Evolutionary conservation across 2,888 invertebrate genomes (phyloP).

Genomic region (Epistrophe grossulariae): DNA sequence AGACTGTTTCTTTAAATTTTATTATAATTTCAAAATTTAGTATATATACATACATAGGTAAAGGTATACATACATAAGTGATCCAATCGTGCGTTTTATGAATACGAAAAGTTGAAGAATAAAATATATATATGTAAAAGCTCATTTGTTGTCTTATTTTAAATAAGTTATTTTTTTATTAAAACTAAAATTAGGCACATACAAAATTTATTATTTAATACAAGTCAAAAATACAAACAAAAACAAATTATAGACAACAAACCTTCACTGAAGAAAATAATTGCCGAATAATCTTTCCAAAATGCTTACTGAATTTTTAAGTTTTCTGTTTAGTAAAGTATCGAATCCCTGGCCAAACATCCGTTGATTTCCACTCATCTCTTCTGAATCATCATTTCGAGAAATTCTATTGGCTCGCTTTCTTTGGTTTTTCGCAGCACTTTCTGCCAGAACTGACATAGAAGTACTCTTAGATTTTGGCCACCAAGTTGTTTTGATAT

Average conservation of each 20-base stretch:
- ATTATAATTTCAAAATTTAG: no score
- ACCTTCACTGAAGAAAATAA: slow-evolving; percentile 48
- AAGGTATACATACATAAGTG: no score
- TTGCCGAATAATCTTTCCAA: slow-evolving; percentile 57
- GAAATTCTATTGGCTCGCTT: slow-evolving; percentile 26
- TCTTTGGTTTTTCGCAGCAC: slow-evolving; percentile 6
- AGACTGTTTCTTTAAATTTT: no score
- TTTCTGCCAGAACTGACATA: background rate
- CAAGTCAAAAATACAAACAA: background rate
- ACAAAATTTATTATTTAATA: background rate
- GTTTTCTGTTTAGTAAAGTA: slow-evolving; percentile 24
- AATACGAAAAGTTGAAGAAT: no score
- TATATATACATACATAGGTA: no score
- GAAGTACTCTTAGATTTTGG: slow-evolving; percentile 23
- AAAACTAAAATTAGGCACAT: background rate
- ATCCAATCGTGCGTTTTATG: no score
- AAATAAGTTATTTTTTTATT: background rate
- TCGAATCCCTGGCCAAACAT: slow-evolving; percentile 29
- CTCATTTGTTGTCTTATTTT: background rate
- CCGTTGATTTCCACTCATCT: background rate
- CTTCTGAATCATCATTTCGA: slow-evolving; percentile 29
- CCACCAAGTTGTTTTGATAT: slow-evolving; percentile 40
- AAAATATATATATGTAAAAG: no score
- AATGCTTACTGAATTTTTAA: slow-evolving; percentile 49
- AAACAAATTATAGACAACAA: background rate